Base-by-base conservation (phyloP, 92 coral and sea anemone genomes). In the Siderastrea radians region DNA sequence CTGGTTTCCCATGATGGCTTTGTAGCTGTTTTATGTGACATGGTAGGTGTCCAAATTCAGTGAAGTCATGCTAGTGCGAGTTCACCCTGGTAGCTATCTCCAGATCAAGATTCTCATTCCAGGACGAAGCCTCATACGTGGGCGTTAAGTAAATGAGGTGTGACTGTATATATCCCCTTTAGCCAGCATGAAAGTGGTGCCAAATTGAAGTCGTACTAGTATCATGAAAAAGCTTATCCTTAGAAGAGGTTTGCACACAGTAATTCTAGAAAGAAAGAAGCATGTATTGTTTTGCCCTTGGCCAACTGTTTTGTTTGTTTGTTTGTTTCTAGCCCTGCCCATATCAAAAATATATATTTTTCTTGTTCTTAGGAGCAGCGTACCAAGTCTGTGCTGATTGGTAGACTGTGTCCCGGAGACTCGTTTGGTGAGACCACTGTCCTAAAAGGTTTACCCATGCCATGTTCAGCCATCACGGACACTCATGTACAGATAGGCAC, bases 341-440 rank as follows among this genome's bases (percentile, higher is more conserved):
- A 17, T 74, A 26, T 48, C 2, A 38, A 5, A 6, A 60, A 49
- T n/a, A 10, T 50, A 15, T 8, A 26, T 3, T 59, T 49, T 54
- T 4, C 14, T 47, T 75, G 16, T 26, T 58, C 17, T 53, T 72
- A 95, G 98, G 95, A 92, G 82, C 92, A 91, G 59, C 95, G 94
- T 50, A 87, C 87, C 43, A 97, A 95, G 80, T 96, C 96, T 52
- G 99, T 97, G 49, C 85, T 93, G 49, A 94, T 96, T 75, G 99
- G 99, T 68, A 95, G 90, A 49, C 81, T 97, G 68, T 94, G 91
- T 54, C 96, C 99, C 16, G 98, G 99, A 7, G 99, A 92, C 77
- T 98, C 99, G 55, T 98, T 98, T 93, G 99, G 99, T 7, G 99
- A 98, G 92, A 91, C 87, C 3, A 98, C 99, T 16, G 96, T 98